These are phyloP conservation scores for Macaca fascicularis DNA, from an alignment of 2,113 vertebrate genomes.

Conservation along the genomic window T2T-MFA8v1.1 NC_088385.1:89583001-89583500, in stretches of 20 bases:
- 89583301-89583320: conserved; percentile 61
- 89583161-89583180: conserved; percentile 64
- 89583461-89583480: conserved; percentile 52
- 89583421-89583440: conserved; percentile 61
- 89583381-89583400: conserved; percentile 22
- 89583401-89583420: background rate
- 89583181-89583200: conserved; percentile 70
- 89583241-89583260: conserved; percentile 64
- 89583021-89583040: conserved; percentile 56
- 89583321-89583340: conserved; percentile 57
- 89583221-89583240: conserved; percentile 54
- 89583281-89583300: conserved; percentile 46
- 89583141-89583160: conserved; percentile 56
- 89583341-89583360: conserved; percentile 40
- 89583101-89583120: conserved; percentile 67
- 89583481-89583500: conserved; percentile 33
- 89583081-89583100: conserved; percentile 52
- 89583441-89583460: conserved; percentile 61
- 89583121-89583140: conserved; percentile 73
- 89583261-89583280: conserved; percentile 47
- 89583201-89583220: conserved; percentile 62
- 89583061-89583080: background rate
- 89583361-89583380: conserved; percentile 69
- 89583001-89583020: background rate
- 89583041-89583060: conserved; percentile 50